Percentiles rank a stretch among this genome's conserved stretches.
These are phyloP conservation scores for Linepithema humile DNA, from an alignment of 1,140 invertebrate species.

Conservation along the genomic window DNA sequence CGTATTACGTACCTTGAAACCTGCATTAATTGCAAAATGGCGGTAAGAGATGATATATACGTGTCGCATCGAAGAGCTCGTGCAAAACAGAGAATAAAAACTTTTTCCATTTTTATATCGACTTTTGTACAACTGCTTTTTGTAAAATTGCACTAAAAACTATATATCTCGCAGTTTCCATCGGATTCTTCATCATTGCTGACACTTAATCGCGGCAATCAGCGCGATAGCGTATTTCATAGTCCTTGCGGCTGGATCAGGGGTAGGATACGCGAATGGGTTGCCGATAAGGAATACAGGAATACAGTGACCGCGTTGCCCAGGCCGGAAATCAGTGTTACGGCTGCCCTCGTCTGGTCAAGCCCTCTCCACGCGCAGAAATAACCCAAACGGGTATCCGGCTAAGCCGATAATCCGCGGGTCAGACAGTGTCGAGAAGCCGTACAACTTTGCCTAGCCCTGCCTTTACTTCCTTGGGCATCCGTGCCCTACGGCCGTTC, in stretches of 20 bases:
- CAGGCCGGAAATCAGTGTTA: conserved; percentile 69
- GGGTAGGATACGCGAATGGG: not conserved
- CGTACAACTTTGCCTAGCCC: conserved; percentile 78
- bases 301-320: conserved; percentile 19
- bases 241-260: not conserved
- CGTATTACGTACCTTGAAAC: not conserved
- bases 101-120: too few relatives aligned
- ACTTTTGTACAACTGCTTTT: too few relatives aligned
- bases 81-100: too few relatives aligned
- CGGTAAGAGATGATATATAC: too few relatives aligned
- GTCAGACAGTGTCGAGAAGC: conserved; percentile 83
- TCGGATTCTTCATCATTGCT: too few relatives aligned
- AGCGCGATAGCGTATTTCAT: conserved; percentile 6
- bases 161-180: too few relatives aligned
- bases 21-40: not conserved
- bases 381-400: conserved; percentile 74
- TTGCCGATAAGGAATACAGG: conserved; percentile 22
- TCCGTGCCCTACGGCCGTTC: not conserved
- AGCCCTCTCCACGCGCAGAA: conserved; percentile 69
- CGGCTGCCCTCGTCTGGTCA: conserved; percentile 68
- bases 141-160: too few relatives aligned
- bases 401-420: conserved; percentile 83
- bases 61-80: too few relatives aligned
- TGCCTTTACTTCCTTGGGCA: conserved; percentile 23
- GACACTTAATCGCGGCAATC: too few relatives aligned